A percentile compares a stretch with the other conserved stretches of the same genome.
phyloP scores from a whole-genome alignment of 1,140 invertebrate species.

The Oedothorax gibbosus region DNA sequence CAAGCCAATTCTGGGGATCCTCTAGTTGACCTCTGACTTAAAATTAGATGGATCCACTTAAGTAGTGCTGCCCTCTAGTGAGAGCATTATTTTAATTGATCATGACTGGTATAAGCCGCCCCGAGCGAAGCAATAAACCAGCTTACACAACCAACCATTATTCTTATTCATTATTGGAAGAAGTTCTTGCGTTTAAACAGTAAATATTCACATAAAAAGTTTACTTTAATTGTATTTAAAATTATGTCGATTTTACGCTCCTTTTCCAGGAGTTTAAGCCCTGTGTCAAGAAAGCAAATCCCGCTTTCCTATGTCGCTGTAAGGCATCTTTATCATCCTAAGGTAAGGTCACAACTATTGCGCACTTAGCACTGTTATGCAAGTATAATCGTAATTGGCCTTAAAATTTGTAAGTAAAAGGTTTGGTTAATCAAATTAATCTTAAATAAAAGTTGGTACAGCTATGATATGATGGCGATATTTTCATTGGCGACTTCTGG shows the following conservation, averaged over 20 bases:
- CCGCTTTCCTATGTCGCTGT: background rate
- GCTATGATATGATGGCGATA: background rate
- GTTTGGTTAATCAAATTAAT: background rate
- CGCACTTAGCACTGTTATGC: background rate
- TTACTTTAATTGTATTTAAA: background rate
- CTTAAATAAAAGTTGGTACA: background rate
- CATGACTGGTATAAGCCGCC: no score
- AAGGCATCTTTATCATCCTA: constrained; percentile 26
- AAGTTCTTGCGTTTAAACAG: no score
- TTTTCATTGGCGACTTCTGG: background rate
- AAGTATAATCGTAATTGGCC: background rate
- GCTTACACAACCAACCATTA: no score
- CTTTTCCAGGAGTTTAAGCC: constrained; percentile 40
- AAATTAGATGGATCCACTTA: no score
- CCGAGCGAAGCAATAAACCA: no score
- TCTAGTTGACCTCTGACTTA: no score
- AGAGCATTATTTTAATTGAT: no score
- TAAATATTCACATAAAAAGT: no score
- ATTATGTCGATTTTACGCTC: constrained; percentile 20
- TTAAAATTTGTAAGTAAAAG: background rate
- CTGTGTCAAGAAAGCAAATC: background rate
- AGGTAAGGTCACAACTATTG: background rate
- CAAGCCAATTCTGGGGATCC: no score
- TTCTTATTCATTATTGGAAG: no score
- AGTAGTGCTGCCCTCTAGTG: no score